Evolutionary conservation across 2,113 vertebrate genomes (phyloP), one percentile per base, ranked within the genome.

Genomic region (Gavialis gangeticus): DNA sequence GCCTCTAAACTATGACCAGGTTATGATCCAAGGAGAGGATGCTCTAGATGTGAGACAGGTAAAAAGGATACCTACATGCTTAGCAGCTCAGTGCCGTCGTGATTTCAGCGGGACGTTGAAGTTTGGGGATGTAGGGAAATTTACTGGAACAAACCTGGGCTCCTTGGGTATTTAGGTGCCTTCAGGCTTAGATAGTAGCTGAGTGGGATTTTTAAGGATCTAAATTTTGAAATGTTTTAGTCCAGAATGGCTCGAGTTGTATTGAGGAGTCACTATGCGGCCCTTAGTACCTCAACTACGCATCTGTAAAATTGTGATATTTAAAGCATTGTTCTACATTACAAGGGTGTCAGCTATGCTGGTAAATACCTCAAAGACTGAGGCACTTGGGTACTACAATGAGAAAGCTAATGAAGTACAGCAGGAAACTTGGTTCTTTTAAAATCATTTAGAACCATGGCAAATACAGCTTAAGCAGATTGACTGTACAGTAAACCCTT

Each of bases 311-410:
- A 46, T 46, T 46, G 46, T 46, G 7, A 46, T 46, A 46, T 46
- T 46, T 46, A 46, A 46, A 46, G 46, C 46, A 46, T 46, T 46
- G 46, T 46, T 46, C 46, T 46, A 46, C 46, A 46, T 46, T 46
- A 46, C 7, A 46, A 46, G 46, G 46, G 46, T 13, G 7, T 3
- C n/a, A 85, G 46, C 1, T 4, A 89, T 0, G 0, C 37, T 55
- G 37, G 13, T 56, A 0, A 15, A 4, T 54, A 6, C 12, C 82
- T 46, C 28, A 66, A 5, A 75, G 25, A 24, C 2, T 81, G 56
- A 83, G 16, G 83, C 30, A 19, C 5, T 59, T 28, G 59, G 15
- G 3, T 83, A 7, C 60, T 82, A 24, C 4, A 90, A 62, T 2
- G 81, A 82, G 82, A 4, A 7, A 87, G 15, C 63, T 12, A 46